Conservation (phyloP, 2,113 vertebrate species). For the Mesitornis unicolor region DNA sequence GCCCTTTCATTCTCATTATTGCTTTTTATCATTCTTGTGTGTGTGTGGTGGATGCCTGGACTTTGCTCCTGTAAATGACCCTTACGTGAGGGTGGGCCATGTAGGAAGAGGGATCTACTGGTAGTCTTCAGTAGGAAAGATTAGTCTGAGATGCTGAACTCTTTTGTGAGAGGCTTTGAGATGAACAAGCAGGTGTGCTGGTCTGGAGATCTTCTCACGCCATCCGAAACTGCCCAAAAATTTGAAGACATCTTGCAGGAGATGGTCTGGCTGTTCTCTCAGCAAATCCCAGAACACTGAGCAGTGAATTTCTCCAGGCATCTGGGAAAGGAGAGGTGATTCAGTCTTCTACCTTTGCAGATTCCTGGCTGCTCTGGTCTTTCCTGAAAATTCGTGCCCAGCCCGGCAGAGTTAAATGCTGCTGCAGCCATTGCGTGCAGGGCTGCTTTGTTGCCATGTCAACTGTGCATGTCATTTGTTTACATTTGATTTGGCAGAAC, state of each 20-base stretch:
- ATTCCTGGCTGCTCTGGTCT: not conserved
- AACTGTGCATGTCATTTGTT: constrained; percentile 75
- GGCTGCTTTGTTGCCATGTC: constrained; percentile 72
- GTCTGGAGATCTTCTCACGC: not conserved
- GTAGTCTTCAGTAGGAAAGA: not conserved
- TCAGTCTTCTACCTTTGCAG: not conserved
- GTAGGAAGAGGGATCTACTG: not conserved
- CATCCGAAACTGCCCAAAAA: not conserved
- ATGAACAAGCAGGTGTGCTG: not conserved
- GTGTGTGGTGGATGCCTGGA: not conserved
- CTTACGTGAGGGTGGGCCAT: not conserved
- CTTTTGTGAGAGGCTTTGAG: not conserved
- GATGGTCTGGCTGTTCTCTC: not conserved
- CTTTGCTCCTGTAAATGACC: not conserved
- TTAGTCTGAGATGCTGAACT: not conserved
- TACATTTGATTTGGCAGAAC: constrained; percentile 72
- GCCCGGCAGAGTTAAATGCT: constrained; percentile 48
- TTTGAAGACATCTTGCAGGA: not conserved
- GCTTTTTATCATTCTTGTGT: not conserved
- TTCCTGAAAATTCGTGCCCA: constrained; percentile 44
- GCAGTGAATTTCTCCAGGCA: not conserved
- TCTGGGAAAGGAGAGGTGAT: not conserved
- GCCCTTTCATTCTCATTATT: not conserved
- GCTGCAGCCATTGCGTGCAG: constrained; percentile 38
- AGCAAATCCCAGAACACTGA: not conserved